Base-by-base conservation (phyloP, 2,888 invertebrate species). In the Miltochrista miniata region DNA sequence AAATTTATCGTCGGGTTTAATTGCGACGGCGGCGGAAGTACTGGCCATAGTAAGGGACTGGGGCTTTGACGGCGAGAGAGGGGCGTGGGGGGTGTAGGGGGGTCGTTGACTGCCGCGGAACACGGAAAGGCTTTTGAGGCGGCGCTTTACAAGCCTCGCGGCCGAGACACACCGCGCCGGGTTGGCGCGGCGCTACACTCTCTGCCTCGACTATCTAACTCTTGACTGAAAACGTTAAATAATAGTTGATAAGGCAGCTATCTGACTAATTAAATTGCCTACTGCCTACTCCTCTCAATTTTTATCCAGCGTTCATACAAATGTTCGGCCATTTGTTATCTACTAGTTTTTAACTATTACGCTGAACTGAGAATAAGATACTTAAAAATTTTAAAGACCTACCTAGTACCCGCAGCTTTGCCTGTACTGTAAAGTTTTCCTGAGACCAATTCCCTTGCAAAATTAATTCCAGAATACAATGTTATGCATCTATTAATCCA, bases 61-160 rank as follows among this genome's bases (percentile, higher is more conserved):
- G 44, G 31, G 54, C 33, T 51, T 13, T 11, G 43, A 48, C 24
- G 57, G 13, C 52, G 30, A 56, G 39, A 50, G 44, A 43, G 49
- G 33, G 39, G 14, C 12, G 1, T 35, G 54, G 2, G 59, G 33
- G 63, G 45, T 39, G 51, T 34, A 59, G 55, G 57, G 56, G 64
- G 51, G 53, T 65, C 53, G 56, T 53, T 43, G 31, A 56, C 42
- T 14, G 55, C 61, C 56, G 74, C 68, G 79, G 78, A 76, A 90
- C 90, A 90, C 87, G 89, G 86, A 90, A 90, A 90, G 88, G 90
- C 90, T 90, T 84, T 90, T 79, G 88, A 83, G 85, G 85, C 87
- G 86, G 85, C 82, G 83, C 82, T 81, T 87, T 80, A 81, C 69
- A 87, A 75, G 75, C 54, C 56, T 49, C 57, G 50, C 59, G 53